Evolutionary conservation across 2,113 vertebrate genomes (phyloP), one percentile per base, ranked within the genome.

Genomic region (Fregata magnificens): DNA sequence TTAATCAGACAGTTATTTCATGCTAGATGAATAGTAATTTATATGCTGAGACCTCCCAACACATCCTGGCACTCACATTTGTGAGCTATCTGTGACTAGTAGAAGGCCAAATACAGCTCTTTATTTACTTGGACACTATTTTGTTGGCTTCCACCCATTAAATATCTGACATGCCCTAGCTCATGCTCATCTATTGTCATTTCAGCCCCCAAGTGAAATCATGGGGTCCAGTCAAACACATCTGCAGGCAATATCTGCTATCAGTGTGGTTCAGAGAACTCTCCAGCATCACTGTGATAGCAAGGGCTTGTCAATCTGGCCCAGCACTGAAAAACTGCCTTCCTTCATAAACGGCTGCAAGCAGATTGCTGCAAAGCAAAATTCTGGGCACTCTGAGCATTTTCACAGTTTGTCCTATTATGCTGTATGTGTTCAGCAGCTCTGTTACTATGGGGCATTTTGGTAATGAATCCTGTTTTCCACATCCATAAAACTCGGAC

Each of bases 71-170:
- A 71, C 58, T 94, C 28, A 6, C 15, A 40, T 71, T 81, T 90
- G 70, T 94, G 89, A 97, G 71, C 91, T 94, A 67, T 96, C 84
- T 95, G 89, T 93, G 91, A 91, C 59, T 90, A 97, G 96, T 63
- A 63, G 93, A 80, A 95, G 87, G 82, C 84, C 87, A 96, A 45
- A 90, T 67, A 50, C 5, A 16, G 87, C n/a, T 91, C 58, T 73
- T 72, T 31, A 59, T 95, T 94, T 91, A 49, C 87, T 94, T 95
- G 87, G 82, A 49, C 59, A 9, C 38, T 82, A 4, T 70, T 90
- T 62, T 96, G 36, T 86, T 95, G 82, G 89, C 82, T 93, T 78
- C 55, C 36, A 83, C 67, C 45, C 79, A 38, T n/a, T 81, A 29
- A 9, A 80, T 94, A 86, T 77, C 50, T 86, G 63, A 91, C 66